Base-by-base conservation (phyloP, 2,888 invertebrate genomes). In the Bibio marci region DNA sequence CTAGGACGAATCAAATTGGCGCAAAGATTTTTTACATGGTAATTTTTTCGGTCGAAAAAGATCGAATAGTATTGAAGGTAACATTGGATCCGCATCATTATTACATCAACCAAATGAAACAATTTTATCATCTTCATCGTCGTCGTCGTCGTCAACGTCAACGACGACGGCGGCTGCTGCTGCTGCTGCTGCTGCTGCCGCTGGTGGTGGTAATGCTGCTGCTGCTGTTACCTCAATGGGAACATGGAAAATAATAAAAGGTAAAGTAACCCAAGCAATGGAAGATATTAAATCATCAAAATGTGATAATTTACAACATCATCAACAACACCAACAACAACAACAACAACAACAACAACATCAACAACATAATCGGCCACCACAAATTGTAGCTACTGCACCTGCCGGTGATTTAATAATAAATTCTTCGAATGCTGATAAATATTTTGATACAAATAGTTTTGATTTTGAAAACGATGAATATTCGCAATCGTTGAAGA, bases 211-310 rank as follows among this genome's bases (percentile, higher is more conserved):
- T n/a, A n/a, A n/a, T n/a, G n/a, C n/a, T n/a, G n/a, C n/a, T n/a
- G n/a, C n/a, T n/a, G n/a, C n/a, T n/a, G n/a, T n/a, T n/a, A n/a
- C n/a, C n/a, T 11, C 30, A 15, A n/a, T 37, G 3, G 59, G 59
- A 41, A 59, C 61, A 43, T 61, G 61, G 61, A 57, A 56, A 44
- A 46, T 60, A 38, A 58, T 61, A 44, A 61, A 61, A 46, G 61
- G 60, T 38, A 59, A 57, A 47, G 60, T 61, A 4, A 52, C 59
- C 22, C 61, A 61, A 44, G 60, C 60, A 5, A 55, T 61, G 45
- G 61, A 60, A 48, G 61, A 61, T 28, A 61, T 61, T 30, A 61
- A 60, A 49, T 58, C 58, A 31, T 58, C 61, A 15, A 61, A 61
- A 48, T 14, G 22, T 14, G 36, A 40, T 26, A 15, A 3, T 11